Conservation (phyloP, 2,113 vertebrate species). For the Ascaphus truei region DNA sequence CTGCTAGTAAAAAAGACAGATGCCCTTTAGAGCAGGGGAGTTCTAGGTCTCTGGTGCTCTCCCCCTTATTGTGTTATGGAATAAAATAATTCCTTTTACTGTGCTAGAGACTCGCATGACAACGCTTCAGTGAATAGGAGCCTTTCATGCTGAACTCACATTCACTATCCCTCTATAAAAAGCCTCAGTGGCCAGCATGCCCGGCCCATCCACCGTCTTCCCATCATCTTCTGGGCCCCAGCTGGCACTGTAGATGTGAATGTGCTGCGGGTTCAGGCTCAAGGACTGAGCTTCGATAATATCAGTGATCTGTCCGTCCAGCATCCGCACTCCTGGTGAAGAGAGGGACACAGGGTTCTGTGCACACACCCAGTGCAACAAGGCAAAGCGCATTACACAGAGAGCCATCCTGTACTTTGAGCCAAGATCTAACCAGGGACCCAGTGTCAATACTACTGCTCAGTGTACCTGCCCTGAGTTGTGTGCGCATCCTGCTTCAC, state of each 20-base stretch:
- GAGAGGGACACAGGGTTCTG: neutral
- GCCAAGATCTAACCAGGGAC: neutral
- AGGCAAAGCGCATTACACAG: neutral
- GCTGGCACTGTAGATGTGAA: conserved; percentile 72
- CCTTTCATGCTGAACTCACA: conserved; percentile 44
- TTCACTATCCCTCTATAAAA: conserved; percentile 51
- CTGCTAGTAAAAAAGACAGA: no score
- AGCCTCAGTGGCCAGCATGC: conserved; percentile 51
- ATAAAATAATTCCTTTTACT: no score
- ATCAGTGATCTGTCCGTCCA: conserved; percentile 65
- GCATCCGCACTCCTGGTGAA: conserved; percentile 66
- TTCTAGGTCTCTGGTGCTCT: no score
- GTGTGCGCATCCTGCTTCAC: fast-evolving
- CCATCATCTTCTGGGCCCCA: conserved; percentile 70
- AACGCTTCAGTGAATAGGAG: no score
- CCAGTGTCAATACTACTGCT: no score
- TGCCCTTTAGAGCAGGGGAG: no score
- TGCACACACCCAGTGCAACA: neutral
- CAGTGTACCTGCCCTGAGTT: no score
- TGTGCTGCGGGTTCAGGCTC: conserved; percentile 62
- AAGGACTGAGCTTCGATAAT: conserved; percentile 67
- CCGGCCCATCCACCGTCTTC: conserved; percentile 58
- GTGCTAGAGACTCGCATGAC: no score
- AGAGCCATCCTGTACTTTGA: neutral
- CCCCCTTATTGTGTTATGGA: no score